Evolutionary conservation across 2,113 vertebrate species (phyloP).

Genomic region (sheep (Ovis aries)): ARS-UI_Ramb_v3.0 NC_056057.1:118159501-118160000

Average conservation of each 20-base stretch:
- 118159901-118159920: fast-evolving
- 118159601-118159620: background rate
- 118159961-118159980: background rate
- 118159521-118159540: background rate
- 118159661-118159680: fast-evolving
- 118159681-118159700: too few relatives aligned
- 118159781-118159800: too few relatives aligned
- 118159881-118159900: fast-evolving
- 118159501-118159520: background rate
- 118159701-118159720: too few relatives aligned
- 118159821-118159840: too few relatives aligned
- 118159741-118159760: fast-evolving
- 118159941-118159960: too few relatives aligned
- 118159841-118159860: too few relatives aligned
- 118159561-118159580: background rate
- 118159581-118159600: background rate
- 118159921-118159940: fast-evolving
- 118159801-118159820: too few relatives aligned
- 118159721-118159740: fast-evolving
- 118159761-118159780: fast-evolving
- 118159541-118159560: background rate
- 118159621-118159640: background rate
- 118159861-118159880: fast-evolving
- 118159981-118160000: background rate
- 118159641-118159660: background rate